Evolutionary conservation across 2,797 vertebrate genomes (phyloP), one percentile per base, ranked within the genome.

Genomic region (Coregonus suidteri): DNA sequence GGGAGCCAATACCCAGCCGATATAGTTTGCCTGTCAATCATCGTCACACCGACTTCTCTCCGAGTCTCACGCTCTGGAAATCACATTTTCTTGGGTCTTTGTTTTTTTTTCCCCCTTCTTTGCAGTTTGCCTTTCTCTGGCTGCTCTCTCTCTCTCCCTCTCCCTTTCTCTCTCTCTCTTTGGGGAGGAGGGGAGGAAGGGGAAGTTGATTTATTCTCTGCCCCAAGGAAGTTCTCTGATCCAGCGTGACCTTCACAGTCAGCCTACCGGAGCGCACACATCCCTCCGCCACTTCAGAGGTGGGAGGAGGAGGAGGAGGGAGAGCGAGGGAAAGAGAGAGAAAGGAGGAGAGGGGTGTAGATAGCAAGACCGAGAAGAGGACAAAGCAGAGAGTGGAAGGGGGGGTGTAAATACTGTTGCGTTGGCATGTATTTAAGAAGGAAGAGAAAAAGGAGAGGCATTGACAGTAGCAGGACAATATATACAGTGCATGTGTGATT

Each of bases 131-230:
- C 51, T 74, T 52, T 25, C 54, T 74, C 65, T 74, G 52, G 41
- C 35, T 15, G 35, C 34, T 71, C 67, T 73, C 54, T 79, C 51
- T 76, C 92, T 93, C 92, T 91, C 34, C 67, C 67, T 73, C 54
- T 16, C 47, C 4, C 86, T 1, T 25, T 25, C 25, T 25, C 1
- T 25, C 25, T 94, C 93, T 94, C 94, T 88, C 82, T 62, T 20
- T 18, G 53, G 15, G 74, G 83, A 37, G 78, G 81, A 85, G 77
- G 83, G 84, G 85, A 78, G 85, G 83, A 64, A 84, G 88, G 88
- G 85, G 91, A 94, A 96, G 96, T 96, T 98, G 97, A 98, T 99
- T 98, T 98, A 98, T 99, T 98, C 96, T 94, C 95, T 96, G 96
- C 96, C 97, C 96, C 56, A 94, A 98, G 97, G 96, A 98, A 98